A percentile compares a stretch with the other conserved stretches of the same genome.
Conservation (phyloP, 1,140 invertebrate species). For the Drosophila ananassae region DNA sequence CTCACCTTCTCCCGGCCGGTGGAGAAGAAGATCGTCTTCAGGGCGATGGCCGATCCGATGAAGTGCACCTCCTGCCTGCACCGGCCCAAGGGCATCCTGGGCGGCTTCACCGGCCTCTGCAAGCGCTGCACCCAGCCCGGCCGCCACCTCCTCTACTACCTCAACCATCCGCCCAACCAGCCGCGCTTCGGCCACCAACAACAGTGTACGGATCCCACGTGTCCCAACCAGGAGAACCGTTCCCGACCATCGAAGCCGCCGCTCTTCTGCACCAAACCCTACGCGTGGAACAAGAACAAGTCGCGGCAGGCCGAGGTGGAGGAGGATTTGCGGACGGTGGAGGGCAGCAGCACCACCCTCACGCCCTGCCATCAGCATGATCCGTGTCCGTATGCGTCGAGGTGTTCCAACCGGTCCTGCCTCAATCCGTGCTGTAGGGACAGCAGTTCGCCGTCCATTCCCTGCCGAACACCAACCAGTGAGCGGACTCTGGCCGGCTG, state of each 20-base stretch:
- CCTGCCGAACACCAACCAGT: neutral
- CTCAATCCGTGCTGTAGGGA: neutral
- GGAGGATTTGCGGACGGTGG: neutral
- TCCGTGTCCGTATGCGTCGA: too few species aligned
- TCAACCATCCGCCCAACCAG: conserved; percentile 1
- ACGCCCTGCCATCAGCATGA: neutral
- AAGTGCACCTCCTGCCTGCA: neutral
- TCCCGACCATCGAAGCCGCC: neutral
- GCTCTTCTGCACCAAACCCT: neutral
- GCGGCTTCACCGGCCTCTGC: conserved; percentile 17
- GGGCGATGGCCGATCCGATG: neutral
- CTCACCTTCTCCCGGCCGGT: neutral
- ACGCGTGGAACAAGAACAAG: conserved; percentile 5
- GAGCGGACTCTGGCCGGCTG: conserved; percentile 10
- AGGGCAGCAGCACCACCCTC: conserved; percentile 23
- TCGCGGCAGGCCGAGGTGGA: neutral
- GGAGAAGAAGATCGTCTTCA: neutral
- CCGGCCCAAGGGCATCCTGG: conserved; percentile 8
- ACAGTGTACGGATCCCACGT: too few species aligned
- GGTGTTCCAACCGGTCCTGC: too few species aligned
- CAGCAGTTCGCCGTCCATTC: neutral
- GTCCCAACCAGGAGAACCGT: neutral
- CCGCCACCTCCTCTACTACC: conserved; percentile 56
- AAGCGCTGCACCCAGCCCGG: conserved; percentile 31
- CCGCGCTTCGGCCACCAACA: neutral